Percentiles rank a stretch among this genome's conserved stretches.
These are phyloP conservation scores for Xenops minutus DNA, from an alignment of 2,797 vertebrate genomes.

Conservation along the genomic window DNA sequence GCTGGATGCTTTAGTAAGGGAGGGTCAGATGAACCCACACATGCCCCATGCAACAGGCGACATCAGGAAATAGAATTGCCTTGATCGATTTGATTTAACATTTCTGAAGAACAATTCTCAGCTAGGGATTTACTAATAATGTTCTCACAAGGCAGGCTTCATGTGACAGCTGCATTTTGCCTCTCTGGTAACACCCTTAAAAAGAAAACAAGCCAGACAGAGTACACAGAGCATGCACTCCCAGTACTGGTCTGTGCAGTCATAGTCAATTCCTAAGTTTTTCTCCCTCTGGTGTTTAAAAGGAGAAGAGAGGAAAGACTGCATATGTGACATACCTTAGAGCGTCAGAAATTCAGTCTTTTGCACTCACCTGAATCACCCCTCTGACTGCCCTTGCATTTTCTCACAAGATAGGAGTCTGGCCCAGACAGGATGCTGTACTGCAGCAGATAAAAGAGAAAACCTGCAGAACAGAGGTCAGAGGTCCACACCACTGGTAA, in stretches of 20 bases:
- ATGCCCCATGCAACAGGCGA: fast-evolving
- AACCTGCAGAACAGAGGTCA: neutral
- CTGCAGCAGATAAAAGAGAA: neutral
- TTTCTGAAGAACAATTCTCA: neutral
- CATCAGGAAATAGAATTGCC: neutral
- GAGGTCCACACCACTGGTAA: neutral
- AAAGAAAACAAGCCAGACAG: neutral
- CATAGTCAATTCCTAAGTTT: neutral
- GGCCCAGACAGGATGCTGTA: neutral
- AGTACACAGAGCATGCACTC: neutral
- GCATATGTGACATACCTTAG: neutral
- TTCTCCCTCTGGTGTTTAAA: neutral
- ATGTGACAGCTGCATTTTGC: neutral
- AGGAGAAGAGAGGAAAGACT: neutral
- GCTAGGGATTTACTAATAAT: neutral
- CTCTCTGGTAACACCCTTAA: neutral
- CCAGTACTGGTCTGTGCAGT: neutral
- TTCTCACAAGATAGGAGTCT: neutral
- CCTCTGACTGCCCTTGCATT: neutral
- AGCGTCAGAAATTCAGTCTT: neutral
- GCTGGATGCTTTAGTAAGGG: neutral
- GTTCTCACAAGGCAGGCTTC: neutral
- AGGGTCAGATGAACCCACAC: neutral
- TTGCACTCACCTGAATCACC: neutral
- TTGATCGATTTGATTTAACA: neutral